A percentile compares a stretch with the other conserved stretches of the same genome.
Evolutionary conservation across 37 sponge, comb jelly and placozoan genomes (phyloP).

Genomic region (Chondrosia reniformis): DNA sequence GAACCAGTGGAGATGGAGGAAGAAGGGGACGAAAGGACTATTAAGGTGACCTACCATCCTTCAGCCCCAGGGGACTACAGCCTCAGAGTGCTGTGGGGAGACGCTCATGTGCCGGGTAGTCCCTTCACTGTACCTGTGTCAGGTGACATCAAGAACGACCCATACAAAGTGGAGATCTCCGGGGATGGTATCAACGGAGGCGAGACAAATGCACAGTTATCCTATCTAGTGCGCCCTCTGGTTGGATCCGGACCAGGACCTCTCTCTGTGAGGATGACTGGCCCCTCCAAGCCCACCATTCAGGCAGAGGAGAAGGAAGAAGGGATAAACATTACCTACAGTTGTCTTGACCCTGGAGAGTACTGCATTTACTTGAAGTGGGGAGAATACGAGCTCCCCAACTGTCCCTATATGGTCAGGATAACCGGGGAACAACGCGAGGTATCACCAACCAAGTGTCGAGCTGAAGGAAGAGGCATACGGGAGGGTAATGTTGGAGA

Average conservation of each 20-base stretch:
- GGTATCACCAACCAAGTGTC: constrained; percentile 62
- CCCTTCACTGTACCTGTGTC: constrained; percentile 76
- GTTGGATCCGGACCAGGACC: constrained; percentile 85
- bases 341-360: constrained; percentile 78
- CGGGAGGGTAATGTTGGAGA: constrained; percentile 56
- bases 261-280: constrained; percentile 64
- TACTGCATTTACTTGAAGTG: constrained; percentile 72
- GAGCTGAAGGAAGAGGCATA: constrained; percentile 60
- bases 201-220: constrained; percentile 45
- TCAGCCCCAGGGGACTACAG: constrained; percentile 84
- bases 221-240: constrained; percentile 57
- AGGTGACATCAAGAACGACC: constrained; percentile 64
- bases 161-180: constrained; percentile 45
- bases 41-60: constrained; percentile 76
- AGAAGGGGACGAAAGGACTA: constrained; percentile 41
- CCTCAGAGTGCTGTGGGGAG: constrained; percentile 79
- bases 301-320: constrained; percentile 74
- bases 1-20: constrained; percentile 82
- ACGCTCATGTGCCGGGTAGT: constrained; percentile 80
- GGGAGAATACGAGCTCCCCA: constrained; percentile 77
- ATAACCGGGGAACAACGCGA: constrained; percentile 60
- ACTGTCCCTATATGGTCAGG: constrained; percentile 54
- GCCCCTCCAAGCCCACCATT: constrained; percentile 83
- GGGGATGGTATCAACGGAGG: constrained; percentile 73
- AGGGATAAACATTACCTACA: constrained; percentile 60